Percentiles rank a stretch among this genome's conserved stretches.
These are phyloP conservation scores for Squalus acanthias DNA, from an alignment of 2,797 vertebrate genomes.

Conservation along the genomic window DNA sequence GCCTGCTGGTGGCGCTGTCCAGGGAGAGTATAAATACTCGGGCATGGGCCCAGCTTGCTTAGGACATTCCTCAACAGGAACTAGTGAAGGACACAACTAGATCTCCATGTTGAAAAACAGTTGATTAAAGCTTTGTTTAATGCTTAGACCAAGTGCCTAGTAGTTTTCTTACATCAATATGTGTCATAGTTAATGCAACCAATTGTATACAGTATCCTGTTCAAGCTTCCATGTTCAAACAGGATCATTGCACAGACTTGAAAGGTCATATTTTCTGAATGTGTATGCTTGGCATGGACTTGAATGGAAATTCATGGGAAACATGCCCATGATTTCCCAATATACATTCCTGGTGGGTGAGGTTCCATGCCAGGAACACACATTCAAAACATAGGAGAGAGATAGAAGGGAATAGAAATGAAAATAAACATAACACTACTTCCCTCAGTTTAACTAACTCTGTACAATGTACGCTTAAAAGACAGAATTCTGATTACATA, in stretches of 20 bases:
- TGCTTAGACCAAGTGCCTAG: too few species aligned
- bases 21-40: too few species aligned
- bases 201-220: neutral
- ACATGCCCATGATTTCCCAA: neutral
- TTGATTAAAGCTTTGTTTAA: too few species aligned
- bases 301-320: neutral
- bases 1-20: too few species aligned
- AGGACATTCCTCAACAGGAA: too few species aligned
- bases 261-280: neutral
- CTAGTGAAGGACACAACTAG: too few species aligned
- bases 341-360: neutral
- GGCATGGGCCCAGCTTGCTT: too few species aligned
- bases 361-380: neutral
- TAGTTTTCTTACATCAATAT: too few species aligned
- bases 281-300: neutral
- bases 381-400: neutral
- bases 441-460: neutral
- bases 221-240: neutral
- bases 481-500: neutral
- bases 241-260: neutral
- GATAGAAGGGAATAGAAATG: neutral
- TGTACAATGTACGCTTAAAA: neutral
- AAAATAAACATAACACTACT: neutral
- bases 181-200: neutral
- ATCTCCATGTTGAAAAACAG: too few species aligned